phyloP scores from a whole-genome alignment of 2,797 vertebrate genomes.

The Streptopelia turtur region DNA sequence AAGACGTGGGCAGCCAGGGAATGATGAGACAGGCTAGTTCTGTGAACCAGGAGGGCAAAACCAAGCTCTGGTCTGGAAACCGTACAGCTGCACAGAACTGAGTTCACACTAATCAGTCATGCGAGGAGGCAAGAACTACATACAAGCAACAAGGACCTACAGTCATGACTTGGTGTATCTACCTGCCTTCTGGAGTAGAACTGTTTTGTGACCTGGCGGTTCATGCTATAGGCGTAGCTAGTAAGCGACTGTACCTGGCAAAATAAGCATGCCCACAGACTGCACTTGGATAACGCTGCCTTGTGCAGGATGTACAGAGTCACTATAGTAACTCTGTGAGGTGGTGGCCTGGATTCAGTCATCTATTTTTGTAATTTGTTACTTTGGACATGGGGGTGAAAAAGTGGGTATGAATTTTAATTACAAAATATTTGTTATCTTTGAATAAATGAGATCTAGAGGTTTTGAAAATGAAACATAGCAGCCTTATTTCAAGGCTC shows the following conservation, averaged over 20 bases:
- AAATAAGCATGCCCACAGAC: neutral
- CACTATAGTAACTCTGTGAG: neutral
- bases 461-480: neutral
- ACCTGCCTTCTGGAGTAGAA: neutral
- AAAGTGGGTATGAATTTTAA: constrained; percentile 1
- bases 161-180: neutral
- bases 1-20: neutral
- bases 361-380: neutral
- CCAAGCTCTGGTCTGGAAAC: neutral
- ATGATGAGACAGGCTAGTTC: neutral
- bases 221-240: neutral
- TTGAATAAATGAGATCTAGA: constrained; percentile 28
- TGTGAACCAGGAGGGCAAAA: constrained; percentile 4
- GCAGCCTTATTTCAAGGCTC: constrained; percentile 47
- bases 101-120: neutral
- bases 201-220: neutral
- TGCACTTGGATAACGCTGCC: neutral
- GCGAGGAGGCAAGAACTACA: neutral
- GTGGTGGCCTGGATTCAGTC: neutral
- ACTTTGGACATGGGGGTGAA: neutral
- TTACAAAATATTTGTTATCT: constrained; percentile 40
- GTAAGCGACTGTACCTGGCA: neutral
- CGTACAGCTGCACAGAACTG: neutral
- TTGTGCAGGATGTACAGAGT: neutral
- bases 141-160: neutral